phyloP scores from a whole-genome alignment of 2,797 vertebrate genomes.

The Falco columbarius region DNA sequence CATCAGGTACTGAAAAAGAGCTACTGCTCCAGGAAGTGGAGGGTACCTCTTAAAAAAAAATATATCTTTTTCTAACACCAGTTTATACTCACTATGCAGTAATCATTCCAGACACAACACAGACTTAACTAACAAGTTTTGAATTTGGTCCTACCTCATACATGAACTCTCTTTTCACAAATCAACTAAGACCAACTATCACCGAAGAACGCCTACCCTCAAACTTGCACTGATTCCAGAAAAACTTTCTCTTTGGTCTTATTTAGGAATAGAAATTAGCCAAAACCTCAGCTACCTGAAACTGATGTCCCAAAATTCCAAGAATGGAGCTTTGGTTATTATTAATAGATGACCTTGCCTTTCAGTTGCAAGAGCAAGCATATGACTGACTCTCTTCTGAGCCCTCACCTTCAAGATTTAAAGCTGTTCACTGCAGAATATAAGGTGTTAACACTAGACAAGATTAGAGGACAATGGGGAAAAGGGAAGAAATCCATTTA shows the following conservation, averaged over 20 bases:
- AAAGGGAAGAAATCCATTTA: conserved; percentile 21
- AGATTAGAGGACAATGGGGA: not conserved
- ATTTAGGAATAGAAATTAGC: not conserved
- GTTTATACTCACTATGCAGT: not conserved
- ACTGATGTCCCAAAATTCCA: not conserved
- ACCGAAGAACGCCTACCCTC: not conserved
- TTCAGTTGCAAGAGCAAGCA: not conserved
- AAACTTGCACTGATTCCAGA: not conserved
- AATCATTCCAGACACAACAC: not conserved
- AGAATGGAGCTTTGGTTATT: not conserved
- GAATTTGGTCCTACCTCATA: not conserved
- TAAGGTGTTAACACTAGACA: not conserved
- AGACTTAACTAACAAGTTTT: not conserved
- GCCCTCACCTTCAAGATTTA: not conserved
- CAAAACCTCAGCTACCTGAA: conserved; percentile 37
- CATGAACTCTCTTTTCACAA: not conserved
- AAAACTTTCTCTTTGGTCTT: conserved; percentile 4
- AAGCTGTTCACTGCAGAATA: not conserved
- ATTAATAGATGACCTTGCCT: not conserved
- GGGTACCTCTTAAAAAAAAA: not conserved
- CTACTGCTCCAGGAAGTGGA: not conserved
- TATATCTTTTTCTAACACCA: not conserved
- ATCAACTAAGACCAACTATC: not conserved
- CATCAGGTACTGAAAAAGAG: not conserved
- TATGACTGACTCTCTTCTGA: not conserved